Evolutionary conservation across 2,888 invertebrate species (phyloP).

Genomic region (Hetaerina titia): DNA sequence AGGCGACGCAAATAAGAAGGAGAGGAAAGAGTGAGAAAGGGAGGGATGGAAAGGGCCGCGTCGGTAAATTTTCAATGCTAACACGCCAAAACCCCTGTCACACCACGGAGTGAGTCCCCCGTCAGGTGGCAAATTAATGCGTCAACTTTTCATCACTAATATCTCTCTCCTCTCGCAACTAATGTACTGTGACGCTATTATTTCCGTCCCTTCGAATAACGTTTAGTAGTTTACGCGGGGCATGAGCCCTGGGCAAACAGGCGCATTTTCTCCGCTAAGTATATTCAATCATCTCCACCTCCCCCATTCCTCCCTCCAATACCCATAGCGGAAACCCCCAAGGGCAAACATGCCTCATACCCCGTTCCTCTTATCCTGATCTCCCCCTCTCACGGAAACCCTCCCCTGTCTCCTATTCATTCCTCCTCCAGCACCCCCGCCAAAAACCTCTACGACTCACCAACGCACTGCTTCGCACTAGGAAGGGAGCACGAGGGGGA

Average conservation of each 20-base stretch:
- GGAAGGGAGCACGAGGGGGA: not conserved
- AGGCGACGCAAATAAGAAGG: not conserved
- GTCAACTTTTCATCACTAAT: not conserved
- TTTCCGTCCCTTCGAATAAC: slow-evolving; percentile 7
- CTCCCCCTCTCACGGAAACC: not conserved
- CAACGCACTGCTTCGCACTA: too few species aligned
- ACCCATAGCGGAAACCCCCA: not conserved
- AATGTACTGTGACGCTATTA: not conserved
- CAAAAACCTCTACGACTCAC: not conserved
- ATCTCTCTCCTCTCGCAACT: not conserved
- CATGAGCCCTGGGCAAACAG: not conserved
- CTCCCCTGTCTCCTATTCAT: not conserved
- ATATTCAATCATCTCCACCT: slow-evolving; percentile 48
- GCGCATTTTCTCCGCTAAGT: not conserved
- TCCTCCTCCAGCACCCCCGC: not conserved
- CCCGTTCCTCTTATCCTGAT: not conserved
- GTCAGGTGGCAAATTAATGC: slow-evolving; percentile 27
- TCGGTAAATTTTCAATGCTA: not conserved
- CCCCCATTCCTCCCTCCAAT: not conserved
- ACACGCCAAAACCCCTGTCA: not conserved
- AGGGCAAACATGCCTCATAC: not conserved
- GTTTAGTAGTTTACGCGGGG: not conserved
- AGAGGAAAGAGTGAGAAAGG: not conserved
- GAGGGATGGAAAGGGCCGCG: not conserved
- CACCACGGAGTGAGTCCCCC: not conserved